These are phyloP conservation scores for Halcyon badia DNA, from an alignment of 2,797 vertebrate genomes.

Conservation along the genomic window DNA sequence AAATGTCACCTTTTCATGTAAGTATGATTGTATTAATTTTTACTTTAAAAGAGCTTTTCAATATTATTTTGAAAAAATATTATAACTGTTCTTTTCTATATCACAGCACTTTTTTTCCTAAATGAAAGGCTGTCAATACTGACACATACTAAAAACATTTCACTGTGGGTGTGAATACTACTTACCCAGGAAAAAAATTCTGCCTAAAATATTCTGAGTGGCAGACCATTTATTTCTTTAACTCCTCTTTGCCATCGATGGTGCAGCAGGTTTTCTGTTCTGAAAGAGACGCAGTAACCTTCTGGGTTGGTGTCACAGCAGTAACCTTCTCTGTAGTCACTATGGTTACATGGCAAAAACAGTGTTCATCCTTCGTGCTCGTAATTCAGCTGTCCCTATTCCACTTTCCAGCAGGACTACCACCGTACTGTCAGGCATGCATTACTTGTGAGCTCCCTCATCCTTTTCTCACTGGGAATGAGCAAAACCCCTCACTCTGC, in stretches of 20 bases:
- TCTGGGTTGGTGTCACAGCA: neutral
- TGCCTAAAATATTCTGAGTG: neutral
- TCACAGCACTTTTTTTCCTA: neutral
- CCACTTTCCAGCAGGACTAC: neutral
- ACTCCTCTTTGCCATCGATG: neutral
- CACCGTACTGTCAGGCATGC: neutral
- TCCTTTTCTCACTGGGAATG: neutral
- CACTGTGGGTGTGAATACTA: neutral
- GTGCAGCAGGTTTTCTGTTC: neutral
- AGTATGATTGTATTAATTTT: neutral
- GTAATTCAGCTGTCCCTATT: neutral
- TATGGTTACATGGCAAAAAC: neutral
- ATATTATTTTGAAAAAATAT: neutral
- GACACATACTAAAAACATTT: neutral
- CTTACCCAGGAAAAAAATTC: neutral
- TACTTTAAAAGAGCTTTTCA: neutral
- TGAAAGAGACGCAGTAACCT: neutral
- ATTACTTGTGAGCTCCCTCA: neutral
- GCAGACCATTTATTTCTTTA: neutral
- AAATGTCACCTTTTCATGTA: neutral
- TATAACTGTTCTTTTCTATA: neutral
- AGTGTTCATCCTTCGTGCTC: neutral
- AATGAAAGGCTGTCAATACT: neutral
- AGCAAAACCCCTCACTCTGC: accelerated
- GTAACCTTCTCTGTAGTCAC: neutral